Percentiles rank a stretch among this genome's conserved stretches.
phyloP scores from a whole-genome alignment of 2,113 vertebrate genomes.

The Rallus limicola region DNA sequence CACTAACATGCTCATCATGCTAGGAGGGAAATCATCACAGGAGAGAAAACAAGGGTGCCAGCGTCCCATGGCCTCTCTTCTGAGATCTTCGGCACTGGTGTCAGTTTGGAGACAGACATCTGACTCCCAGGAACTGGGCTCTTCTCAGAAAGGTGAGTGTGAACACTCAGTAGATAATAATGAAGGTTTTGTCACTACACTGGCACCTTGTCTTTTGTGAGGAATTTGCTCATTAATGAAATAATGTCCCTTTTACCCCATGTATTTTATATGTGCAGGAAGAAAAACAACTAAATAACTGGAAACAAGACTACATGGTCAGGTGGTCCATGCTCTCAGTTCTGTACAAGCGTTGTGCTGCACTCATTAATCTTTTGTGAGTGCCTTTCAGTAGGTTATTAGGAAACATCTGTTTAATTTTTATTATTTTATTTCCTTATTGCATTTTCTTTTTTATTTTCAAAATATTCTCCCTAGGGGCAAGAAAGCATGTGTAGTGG shows the following conservation, averaged over 20 bases:
- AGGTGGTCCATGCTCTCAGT: neutral
- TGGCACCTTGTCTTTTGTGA: neutral
- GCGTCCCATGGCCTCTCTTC: neutral
- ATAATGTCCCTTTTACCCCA: neutral
- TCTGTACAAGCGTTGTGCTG: neutral
- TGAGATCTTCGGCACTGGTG: neutral
- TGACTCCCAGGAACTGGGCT: neutral
- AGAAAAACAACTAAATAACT: neutral
- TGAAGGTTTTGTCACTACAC: neutral
- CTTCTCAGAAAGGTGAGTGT: neutral
- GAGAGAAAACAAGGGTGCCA: neutral
- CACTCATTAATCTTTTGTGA: neutral
- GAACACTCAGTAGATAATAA: neutral
- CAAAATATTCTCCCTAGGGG: neutral
- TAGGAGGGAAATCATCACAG: neutral
- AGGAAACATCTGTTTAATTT: slow-evolving; percentile 11
- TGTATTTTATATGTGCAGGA: neutral
- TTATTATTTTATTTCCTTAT: neutral
- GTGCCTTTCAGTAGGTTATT: slow-evolving; percentile 6
- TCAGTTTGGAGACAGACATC: neutral
- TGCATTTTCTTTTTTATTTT: neutral
- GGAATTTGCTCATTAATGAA: neutral
- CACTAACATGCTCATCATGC: neutral
- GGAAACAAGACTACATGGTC: neutral
- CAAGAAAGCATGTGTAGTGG: neutral